Conservation (phyloP, 1,140 invertebrate species). For the Littorina saxatilis region DNA sequence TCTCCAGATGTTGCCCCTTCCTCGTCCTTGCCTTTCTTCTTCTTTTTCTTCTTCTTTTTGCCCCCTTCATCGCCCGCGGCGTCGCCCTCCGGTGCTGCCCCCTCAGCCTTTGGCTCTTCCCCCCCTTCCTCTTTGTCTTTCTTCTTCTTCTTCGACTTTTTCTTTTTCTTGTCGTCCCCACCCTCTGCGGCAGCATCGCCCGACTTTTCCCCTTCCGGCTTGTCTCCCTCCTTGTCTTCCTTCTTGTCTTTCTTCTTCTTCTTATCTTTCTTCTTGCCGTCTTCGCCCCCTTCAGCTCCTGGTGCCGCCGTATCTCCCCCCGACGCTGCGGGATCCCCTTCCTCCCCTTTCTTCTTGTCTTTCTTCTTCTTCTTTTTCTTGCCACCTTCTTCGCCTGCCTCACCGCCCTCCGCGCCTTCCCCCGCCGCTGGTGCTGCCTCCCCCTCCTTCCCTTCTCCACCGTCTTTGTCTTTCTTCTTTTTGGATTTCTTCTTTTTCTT, state of each 20-base stretch:
- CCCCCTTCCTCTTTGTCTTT: background rate
- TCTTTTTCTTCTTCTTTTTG: slow-evolving; percentile 29
- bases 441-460: background rate
- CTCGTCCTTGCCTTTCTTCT: slow-evolving; percentile 38
- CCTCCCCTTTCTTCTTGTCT: background rate
- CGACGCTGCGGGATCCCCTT: too few relatives aligned
- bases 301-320: too few relatives aligned
- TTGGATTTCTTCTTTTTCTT: too few relatives aligned
- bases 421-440: too few relatives aligned
- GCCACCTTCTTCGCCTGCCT: background rate
- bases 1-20: background rate
- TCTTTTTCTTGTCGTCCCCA: background rate
- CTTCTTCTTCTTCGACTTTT: background rate
- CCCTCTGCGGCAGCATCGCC: background rate
- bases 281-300: background rate
- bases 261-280: background rate
- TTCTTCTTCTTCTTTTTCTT: background rate
- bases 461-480: background rate
- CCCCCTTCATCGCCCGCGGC: slow-evolving; percentile 35
- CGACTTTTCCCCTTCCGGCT: background rate
- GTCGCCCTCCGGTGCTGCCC: slow-evolving; percentile 45
- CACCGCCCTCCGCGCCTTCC: background rate
- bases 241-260: background rate
- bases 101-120: slow-evolving; percentile 41
- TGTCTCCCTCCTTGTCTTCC: background rate